Conservation (phyloP, 2,888 invertebrate species). For the Alloplasta piceator region DNA sequence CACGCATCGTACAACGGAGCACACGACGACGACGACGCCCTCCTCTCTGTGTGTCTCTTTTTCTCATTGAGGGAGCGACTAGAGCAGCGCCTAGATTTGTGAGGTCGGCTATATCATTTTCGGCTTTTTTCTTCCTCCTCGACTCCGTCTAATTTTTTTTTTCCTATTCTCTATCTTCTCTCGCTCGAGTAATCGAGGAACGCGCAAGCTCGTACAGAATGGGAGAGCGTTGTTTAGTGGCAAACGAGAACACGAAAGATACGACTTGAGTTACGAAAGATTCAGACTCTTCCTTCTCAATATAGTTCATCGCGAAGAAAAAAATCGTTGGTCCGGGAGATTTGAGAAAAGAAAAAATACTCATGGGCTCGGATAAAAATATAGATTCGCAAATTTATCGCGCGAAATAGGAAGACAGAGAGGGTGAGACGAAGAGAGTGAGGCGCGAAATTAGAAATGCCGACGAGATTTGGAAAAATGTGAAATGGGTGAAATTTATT, state of each 20-base stretch:
- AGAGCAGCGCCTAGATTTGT: constrained; percentile 33
- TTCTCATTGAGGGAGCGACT: constrained; percentile 29
- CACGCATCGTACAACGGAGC: constrained; percentile 64
- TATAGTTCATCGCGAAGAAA: constrained; percentile 4
- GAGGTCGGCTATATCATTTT: constrained; percentile 25
- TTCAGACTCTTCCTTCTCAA: constrained; percentile 12
- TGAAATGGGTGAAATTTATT: constrained; percentile 18
- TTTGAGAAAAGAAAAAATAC: neutral
- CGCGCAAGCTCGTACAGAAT: neutral
- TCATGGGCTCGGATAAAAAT: neutral
- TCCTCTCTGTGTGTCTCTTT: neutral
- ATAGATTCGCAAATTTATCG: constrained; percentile 9
- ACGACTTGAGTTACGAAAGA: constrained; percentile 11
- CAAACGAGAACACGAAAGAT: constrained; percentile 16
- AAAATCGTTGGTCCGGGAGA: neutral
- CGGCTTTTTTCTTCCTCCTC: neutral
- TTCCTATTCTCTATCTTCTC: neutral
- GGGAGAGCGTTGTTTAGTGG: constrained; percentile 37
- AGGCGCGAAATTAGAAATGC: neutral
- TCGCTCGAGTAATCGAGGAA: constrained; percentile 23
- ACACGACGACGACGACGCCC: constrained; percentile 11
- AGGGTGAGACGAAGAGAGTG: neutral
- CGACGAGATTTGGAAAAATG: neutral
- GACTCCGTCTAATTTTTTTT: neutral
- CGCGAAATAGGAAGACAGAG: neutral